Percentiles rank a stretch among this genome's conserved stretches.
Conservation (phyloP, 2,888 invertebrate genomes). For the Timema podura region DNA sequence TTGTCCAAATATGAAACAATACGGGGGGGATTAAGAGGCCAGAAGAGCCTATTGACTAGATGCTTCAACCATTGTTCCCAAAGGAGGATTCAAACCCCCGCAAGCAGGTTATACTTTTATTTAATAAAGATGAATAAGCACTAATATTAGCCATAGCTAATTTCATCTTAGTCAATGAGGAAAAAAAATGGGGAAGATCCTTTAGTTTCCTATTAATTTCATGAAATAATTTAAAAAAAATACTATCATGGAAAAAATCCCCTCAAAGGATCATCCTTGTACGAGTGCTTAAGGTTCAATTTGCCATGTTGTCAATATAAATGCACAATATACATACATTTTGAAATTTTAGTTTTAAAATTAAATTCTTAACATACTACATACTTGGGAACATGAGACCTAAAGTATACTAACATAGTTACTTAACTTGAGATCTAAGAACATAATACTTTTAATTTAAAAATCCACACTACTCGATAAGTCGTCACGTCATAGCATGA, state of each 20-base stretch:
- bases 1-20: slow-evolving; percentile 22
- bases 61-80: slow-evolving; percentile 21
- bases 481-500: too few species aligned
- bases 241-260: too few species aligned
- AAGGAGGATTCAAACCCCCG: slow-evolving; percentile 1
- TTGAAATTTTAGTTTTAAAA: too few species aligned
- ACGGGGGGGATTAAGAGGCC: slow-evolving; percentile 20
- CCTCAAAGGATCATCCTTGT: too few species aligned
- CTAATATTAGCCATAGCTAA: not conserved
- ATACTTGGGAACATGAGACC: slow-evolving; percentile 22
- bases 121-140: slow-evolving; percentile 10
- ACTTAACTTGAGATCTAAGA: slow-evolving; percentile 27
- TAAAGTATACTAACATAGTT: slow-evolving; percentile 24
- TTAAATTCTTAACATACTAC: slow-evolving; percentile 14
- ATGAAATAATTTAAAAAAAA: too few species aligned
- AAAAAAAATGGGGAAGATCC: too few species aligned
- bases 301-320: slow-evolving; percentile 11
- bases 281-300: too few species aligned
- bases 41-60: slow-evolving; percentile 28
- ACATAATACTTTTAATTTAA: slow-evolving; percentile 24
- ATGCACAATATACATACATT: slow-evolving; percentile 12
- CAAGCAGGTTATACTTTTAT: slow-evolving; percentile 11
- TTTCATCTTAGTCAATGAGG: too few species aligned
- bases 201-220: too few species aligned
- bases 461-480: too few species aligned